Conservation (phyloP, 2,113 vertebrate genomes). For the Pongo abelii region DNA sequence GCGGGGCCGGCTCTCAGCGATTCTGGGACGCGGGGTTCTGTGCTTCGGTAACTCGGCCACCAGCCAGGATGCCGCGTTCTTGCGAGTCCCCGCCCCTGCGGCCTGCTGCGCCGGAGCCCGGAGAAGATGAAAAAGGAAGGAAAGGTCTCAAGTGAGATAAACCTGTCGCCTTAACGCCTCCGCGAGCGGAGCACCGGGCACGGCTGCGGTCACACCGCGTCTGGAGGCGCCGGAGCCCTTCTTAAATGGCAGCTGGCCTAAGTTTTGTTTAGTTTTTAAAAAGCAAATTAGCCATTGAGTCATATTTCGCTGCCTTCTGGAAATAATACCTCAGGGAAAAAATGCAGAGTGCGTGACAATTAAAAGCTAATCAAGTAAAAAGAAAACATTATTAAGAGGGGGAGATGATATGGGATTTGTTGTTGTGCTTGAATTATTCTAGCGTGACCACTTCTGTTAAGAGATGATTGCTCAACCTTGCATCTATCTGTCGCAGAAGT, state of each 20-base stretch:
- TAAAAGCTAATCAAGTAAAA: neutral
- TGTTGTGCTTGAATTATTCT: neutral
- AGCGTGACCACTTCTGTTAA: neutral
- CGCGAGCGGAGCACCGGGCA: neutral
- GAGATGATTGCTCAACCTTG: neutral
- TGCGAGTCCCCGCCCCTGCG: neutral
- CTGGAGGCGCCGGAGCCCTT: neutral
- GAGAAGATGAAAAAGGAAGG: neutral
- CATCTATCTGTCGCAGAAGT: neutral
- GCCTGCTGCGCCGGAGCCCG: neutral
- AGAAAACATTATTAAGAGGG: neutral
- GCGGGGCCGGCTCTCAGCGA: too few relatives aligned
- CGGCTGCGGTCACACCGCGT: neutral
- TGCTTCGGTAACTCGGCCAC: fast-evolving
- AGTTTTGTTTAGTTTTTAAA: neutral
- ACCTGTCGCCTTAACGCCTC: neutral
- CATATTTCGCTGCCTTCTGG: neutral
- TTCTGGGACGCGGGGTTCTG: neutral
- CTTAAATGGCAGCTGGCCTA: neutral
- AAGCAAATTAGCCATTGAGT: neutral
- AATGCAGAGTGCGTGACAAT: neutral
- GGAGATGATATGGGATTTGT: neutral
- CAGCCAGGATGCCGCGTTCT: fast-evolving
- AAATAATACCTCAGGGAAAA: neutral
- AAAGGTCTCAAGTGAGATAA: neutral